Base-by-base conservation (phyloP, 2,797 vertebrate genomes). In the Hafferia zeledoni region DNA sequence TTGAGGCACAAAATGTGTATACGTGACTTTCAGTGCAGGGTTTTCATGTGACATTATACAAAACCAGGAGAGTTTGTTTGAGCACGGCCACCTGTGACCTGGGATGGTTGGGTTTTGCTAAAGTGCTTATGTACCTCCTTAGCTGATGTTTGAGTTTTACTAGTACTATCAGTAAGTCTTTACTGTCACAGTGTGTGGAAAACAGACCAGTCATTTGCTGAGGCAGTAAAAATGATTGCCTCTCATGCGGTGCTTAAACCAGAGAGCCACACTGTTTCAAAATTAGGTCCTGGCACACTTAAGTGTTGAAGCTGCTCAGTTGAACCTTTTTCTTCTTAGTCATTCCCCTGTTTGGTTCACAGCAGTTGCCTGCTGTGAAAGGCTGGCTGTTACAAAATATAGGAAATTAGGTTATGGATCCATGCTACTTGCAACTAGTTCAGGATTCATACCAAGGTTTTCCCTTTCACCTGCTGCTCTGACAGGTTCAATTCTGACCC, bases 401-500 rank as follows among this genome's bases (percentile, higher is more conserved):
- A 22, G 86, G 24, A 86, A 77, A 83, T 19, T 39, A 85, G 52
- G 31, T 83, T 79, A 52, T 30, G 7, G 39, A 49, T 89, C 78
- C 14, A 2, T 71, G 61, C 22, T 64, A 17, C 61, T 60, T 71
- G 46, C 23, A 82, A 31, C 50, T 89, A 69, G 30, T 15, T 83
- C 55, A 81, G 31, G 30, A 17, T 63, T 83, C 65, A 12, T 56
- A 12, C 37, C 71, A 46, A 56, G 39, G 23, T 82, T 93, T 75
- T 91, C 39, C 47, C 18, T 89, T 63, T 89, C 25, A 60, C 43
- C 52, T 78, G 3, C 94, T 74, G 44, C 46, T 57, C 59, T 76
- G 56, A 30, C 95, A 99, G 99, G 99, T 59, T 99, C 99, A 46
- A 99, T 99, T 96, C 97, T 99, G 78, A 98, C 99, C 69, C 99